phyloP scores from a whole-genome alignment of 2,797 vertebrate species.

The Podarcis siculus region DNA sequence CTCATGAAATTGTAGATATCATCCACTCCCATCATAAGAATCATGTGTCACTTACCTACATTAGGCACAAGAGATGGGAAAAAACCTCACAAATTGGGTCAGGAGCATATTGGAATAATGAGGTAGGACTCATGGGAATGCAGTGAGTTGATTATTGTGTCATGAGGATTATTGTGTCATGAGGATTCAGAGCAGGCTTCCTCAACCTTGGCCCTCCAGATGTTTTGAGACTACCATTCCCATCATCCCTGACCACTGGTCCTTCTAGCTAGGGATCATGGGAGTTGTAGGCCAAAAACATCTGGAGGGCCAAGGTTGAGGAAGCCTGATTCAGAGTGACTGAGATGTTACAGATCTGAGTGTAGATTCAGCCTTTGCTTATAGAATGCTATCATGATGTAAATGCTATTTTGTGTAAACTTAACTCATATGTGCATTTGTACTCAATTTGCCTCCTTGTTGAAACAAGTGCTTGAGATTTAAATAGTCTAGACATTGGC shows the following conservation, averaged over 20 bases:
- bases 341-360: not conserved
- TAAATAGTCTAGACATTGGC: not conserved
- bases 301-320: no score
- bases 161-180: not conserved
- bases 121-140: not conserved
- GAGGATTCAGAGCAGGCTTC: not conserved
- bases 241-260: no score
- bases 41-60: not conserved
- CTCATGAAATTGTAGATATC: not conserved
- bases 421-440: not conserved
- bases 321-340: no score
- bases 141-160: not conserved
- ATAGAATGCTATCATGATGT: not conserved
- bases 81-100: not conserved
- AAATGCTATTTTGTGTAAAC: not conserved
- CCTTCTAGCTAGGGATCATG: no score
- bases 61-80: not conserved
- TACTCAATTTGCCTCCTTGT: not conserved
- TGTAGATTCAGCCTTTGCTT: not conserved
- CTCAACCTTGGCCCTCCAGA: no score
- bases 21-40: not conserved
- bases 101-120: not conserved
- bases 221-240: no score
- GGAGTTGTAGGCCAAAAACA: no score
- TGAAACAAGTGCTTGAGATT: slow-evolving; percentile 4